phyloP scores from a whole-genome alignment of 2,888 invertebrate species.

The Gerris lacustris region DNA sequence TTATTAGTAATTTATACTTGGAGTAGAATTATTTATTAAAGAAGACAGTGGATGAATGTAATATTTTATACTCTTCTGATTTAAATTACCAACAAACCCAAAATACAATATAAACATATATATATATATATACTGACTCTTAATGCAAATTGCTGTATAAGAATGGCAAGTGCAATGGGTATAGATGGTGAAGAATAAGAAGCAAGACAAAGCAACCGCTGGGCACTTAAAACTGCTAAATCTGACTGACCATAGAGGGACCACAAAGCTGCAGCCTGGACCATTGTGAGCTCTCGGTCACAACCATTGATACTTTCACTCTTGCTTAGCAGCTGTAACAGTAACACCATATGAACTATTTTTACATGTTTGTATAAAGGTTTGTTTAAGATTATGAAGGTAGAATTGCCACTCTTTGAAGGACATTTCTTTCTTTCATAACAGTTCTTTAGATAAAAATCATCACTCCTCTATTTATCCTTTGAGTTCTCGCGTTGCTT shows the following conservation, averaged over 20 bases:
- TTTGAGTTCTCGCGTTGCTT: too few relatives aligned
- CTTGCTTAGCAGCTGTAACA: background rate
- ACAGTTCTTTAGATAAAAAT: background rate
- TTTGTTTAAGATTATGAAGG: too few relatives aligned
- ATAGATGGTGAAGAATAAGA: background rate
- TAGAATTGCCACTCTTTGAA: background rate
- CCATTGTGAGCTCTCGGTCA: background rate
- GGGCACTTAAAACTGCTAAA: slow-evolving; percentile 67
- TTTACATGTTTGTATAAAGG: too few relatives aligned
- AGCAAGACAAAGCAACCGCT: slow-evolving; percentile 63
- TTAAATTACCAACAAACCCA: too few relatives aligned
- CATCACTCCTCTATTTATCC: too few relatives aligned
- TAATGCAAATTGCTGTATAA: slow-evolving; percentile 6
- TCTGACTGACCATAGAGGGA: slow-evolving; percentile 76
- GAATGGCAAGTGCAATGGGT: background rate
- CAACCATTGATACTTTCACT: background rate
- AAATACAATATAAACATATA: too few relatives aligned
- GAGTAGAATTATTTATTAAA: too few relatives aligned
- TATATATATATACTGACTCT: background rate
- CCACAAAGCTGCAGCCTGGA: slow-evolving; percentile 66
- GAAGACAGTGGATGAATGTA: too few relatives aligned
- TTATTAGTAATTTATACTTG: too few relatives aligned
- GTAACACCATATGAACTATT: too few relatives aligned
- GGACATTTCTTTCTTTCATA: background rate
- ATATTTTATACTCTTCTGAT: too few relatives aligned